A percentile compares a stretch with the other conserved stretches of the same genome.
These are phyloP conservation scores for Lepidotrigona ventralis DNA, from an alignment of 1,140 invertebrate genomes.

Conservation along the genomic window DNA sequence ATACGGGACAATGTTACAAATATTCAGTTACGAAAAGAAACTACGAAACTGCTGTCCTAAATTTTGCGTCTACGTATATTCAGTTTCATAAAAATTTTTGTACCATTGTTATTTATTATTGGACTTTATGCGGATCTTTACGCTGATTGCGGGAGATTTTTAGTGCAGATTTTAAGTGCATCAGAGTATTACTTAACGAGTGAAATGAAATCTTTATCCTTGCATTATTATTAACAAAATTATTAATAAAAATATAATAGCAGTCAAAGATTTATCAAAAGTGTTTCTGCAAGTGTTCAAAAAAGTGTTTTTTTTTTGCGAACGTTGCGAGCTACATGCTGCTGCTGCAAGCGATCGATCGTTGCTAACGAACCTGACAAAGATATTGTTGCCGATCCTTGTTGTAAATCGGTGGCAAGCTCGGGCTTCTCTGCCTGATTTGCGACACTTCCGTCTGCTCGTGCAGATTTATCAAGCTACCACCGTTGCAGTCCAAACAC, in stretches of 20 bases:
- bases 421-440: constrained; percentile 80
- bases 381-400: constrained; percentile 72
- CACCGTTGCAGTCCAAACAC: constrained; percentile 66
- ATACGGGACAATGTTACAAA: not conserved
- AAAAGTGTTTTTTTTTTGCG: not conserved
- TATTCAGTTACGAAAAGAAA: not conserved
- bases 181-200: no score
- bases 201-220: no score
- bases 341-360: not conserved
- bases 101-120: no score
- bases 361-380: constrained; percentile 52
- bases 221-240: no score
- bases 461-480: constrained; percentile 69
- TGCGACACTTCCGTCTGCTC: constrained; percentile 63
- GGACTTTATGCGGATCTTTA: no score
- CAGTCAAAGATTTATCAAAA: no score
- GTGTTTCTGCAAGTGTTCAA: not conserved
- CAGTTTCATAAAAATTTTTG: no score
- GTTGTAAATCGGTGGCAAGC: constrained; percentile 82
- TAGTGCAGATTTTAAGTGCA: no score
- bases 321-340: no score
- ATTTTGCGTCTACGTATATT: not conserved
- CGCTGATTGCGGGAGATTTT: no score
- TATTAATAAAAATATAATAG: no score
- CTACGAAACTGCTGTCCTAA: not conserved